phyloP scores from a whole-genome alignment of 2,113 vertebrate genomes.

The Arvicanthis niloticus region DNA sequence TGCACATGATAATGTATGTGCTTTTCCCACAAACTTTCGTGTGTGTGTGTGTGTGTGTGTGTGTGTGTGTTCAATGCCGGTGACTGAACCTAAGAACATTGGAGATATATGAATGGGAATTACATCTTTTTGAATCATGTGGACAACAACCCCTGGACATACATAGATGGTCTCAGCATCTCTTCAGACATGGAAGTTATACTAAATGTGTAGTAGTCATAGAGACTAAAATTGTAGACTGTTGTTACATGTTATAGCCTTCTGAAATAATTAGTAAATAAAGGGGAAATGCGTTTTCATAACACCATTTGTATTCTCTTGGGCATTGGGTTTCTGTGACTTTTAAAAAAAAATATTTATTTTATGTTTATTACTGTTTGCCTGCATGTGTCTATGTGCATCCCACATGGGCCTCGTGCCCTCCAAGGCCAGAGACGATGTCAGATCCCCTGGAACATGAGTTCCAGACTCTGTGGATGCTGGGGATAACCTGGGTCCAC shows the following conservation, averaged over 20 bases:
- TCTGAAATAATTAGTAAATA: not conserved
- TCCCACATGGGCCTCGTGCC: not conserved
- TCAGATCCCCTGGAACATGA: not conserved
- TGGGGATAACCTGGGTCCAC: not conserved
- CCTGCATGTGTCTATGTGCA: not conserved
- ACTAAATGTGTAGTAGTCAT: slow-evolving; percentile 12
- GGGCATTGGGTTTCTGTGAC: not conserved
- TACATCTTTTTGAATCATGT: not conserved
- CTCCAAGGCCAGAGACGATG: not conserved
- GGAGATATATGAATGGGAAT: not conserved
- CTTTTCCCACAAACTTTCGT: not conserved
- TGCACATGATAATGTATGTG: not conserved
- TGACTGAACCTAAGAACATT: not conserved
- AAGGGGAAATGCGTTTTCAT: slow-evolving; percentile 4
- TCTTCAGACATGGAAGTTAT: not conserved
- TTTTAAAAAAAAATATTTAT: not conserved
- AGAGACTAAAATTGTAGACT: not conserved
- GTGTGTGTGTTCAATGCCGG: too few species aligned
- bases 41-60: not conserved
- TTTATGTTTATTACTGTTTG: not conserved
- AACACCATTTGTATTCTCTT: slow-evolving; percentile 13
- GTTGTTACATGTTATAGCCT: not conserved
- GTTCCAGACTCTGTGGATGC: not conserved
- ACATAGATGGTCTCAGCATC: not conserved
- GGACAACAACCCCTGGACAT: not conserved